Evolutionary conservation across 2,888 invertebrate genomes (phyloP).

Genomic region (Tromatobia lineatoria): DNA sequence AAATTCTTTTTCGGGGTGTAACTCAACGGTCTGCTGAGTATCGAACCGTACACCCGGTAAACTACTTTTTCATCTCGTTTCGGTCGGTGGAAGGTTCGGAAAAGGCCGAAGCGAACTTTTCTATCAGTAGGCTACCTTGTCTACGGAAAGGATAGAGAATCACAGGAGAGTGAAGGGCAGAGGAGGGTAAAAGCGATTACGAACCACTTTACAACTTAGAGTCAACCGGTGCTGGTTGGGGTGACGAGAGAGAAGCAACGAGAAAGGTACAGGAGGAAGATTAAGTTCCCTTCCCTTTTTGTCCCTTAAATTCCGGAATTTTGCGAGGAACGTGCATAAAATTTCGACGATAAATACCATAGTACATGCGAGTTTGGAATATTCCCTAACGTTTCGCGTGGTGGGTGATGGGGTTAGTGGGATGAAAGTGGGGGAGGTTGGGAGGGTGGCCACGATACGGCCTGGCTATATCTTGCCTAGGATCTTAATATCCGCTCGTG

Average conservation of each 20-base stretch:
- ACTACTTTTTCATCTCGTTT: constrained; percentile 16
- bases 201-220: constrained; percentile 56
- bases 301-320: constrained; percentile 1
- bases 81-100: background rate
- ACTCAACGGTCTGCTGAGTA: background rate
- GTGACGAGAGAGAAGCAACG: constrained; percentile 6
- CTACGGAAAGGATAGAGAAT: constrained; percentile 18
- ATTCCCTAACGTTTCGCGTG: constrained; percentile 10
- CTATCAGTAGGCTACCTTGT: constrained; percentile 32
- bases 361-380: constrained; percentile 7
- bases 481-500: constrained; percentile 66
- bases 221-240: constrained; percentile 25
- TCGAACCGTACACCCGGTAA: constrained; percentile 28
- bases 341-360: background rate
- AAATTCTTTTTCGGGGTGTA: too few relatives aligned
- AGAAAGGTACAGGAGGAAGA: background rate
- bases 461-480: constrained; percentile 51
- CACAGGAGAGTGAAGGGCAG: background rate
- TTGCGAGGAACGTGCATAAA: constrained; percentile 5
- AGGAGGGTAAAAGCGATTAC: constrained; percentile 50
- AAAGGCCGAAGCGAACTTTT: constrained; percentile 41
- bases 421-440: constrained; percentile 14
- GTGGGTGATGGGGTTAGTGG: constrained; percentile 5
- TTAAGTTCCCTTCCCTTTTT: background rate
- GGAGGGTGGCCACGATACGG: constrained; percentile 25